phyloP scores from a whole-genome alignment of 2,113 vertebrate genomes.

The Hylia prasina region DNA sequence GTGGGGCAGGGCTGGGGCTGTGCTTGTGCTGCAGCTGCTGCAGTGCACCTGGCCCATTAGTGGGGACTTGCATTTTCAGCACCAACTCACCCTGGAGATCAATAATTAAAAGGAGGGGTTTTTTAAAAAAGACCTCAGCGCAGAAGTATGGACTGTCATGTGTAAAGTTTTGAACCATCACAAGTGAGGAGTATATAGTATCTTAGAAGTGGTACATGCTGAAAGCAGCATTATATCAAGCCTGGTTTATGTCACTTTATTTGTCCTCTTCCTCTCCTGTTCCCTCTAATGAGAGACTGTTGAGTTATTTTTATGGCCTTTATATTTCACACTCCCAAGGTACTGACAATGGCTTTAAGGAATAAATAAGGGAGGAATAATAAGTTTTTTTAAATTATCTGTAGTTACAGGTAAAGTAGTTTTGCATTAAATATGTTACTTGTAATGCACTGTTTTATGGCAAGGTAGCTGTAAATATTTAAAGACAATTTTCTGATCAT shows the following conservation, averaged over 20 bases:
- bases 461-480: background rate
- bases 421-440: background rate
- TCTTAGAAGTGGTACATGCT: background rate
- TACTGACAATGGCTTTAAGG: background rate
- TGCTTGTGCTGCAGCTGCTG: constrained; percentile 16
- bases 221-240: constrained; percentile 18
- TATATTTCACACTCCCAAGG: constrained; percentile 13
- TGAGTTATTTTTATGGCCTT: constrained; percentile 32
- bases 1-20: background rate
- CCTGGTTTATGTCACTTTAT: background rate
- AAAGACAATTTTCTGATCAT: background rate
- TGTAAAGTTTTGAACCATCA: background rate
- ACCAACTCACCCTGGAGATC: constrained; percentile 35
- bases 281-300: background rate
- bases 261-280: background rate
- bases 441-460: background rate
- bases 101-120: constrained; percentile 3
- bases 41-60: constrained; percentile 32
- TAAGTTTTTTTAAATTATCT: background rate
- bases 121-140: background rate
- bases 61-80: constrained; percentile 24
- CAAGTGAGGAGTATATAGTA: background rate
- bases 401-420: background rate
- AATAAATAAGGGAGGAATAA: background rate
- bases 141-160: background rate